Base-by-base conservation (phyloP, 1,140 invertebrate species). In the Helicorthomorpha holstii region DNA sequence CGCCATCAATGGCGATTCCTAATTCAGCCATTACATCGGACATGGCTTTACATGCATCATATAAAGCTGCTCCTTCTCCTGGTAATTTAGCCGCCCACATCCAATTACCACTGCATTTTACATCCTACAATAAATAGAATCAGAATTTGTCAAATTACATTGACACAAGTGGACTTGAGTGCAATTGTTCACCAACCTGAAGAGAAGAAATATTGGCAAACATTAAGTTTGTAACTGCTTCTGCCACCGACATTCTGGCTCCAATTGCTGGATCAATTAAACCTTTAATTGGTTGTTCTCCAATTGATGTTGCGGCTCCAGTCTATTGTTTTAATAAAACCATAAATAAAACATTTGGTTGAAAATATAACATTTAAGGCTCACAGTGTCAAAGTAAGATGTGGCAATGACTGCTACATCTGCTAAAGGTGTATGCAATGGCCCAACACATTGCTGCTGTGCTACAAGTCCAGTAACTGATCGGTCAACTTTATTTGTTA, bases 101-200 rank as follows among this genome's bases (percentile, higher is more conserved):
- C 94, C 94, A 98, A 68, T 98, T 98, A 2, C 86, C 93, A 54
- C 88, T 93, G 63, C 92, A 96, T 70, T 97, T 97, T 7, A 96
- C 79, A 69, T 97, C 92, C 64, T 79, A 56, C 12, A 56, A 57
- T 27, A 46, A 49, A n/a, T n/a, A n/a, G n/a, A n/a, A n/a, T n/a
- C n/a, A n/a, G n/a, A n/a, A n/a, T n/a, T n/a, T n/a, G n/a, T n/a
- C n/a, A n/a, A n/a, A n/a, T n/a, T n/a, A n/a, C n/a, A n/a, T n/a
- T n/a, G n/a, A n/a, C n/a, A n/a, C n/a, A n/a, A n/a, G n/a, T n/a
- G n/a, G n/a, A n/a, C n/a, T n/a, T n/a, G n/a, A n/a, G n/a, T n/a
- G n/a, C n/a, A n/a, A n/a, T n/a, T n/a, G n/a, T n/a, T n/a, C n/a
- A n/a, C 51, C 41, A 63, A 81, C 79, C 66, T 80, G 78, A 23